These are phyloP conservation scores for Laupala kohalensis DNA, from an alignment of 1,140 invertebrate species.

Conservation along the genomic window DNA sequence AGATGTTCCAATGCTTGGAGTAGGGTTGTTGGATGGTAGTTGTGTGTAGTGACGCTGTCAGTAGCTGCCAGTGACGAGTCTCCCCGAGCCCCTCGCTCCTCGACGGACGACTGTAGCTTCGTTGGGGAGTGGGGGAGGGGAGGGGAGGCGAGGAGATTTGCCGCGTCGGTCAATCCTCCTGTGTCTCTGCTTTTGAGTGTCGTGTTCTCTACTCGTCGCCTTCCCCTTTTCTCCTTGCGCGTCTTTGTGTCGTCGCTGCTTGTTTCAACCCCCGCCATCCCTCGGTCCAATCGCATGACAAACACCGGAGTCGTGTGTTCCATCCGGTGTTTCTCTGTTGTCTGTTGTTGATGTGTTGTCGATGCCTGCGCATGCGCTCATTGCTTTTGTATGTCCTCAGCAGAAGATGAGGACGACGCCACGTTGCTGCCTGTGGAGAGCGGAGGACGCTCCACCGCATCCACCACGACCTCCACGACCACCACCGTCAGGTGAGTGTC, in stretches of 20 bases:
- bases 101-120: too few species aligned
- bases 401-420: not conserved
- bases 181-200: not conserved
- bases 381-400: not conserved
- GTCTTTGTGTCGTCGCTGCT: not conserved
- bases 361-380: not conserved
- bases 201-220: not conserved
- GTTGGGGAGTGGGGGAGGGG: too few species aligned
- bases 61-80: not conserved
- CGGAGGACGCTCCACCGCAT: too few species aligned
- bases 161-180: not conserved
- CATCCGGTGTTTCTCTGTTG: not conserved
- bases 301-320: too few species aligned
- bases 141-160: too few species aligned
- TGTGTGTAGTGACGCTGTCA: not conserved
- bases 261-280: too few species aligned
- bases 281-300: too few species aligned
- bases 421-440: not conserved
- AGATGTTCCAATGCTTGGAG: not conserved
- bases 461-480: not conserved
- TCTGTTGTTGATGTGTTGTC: too few species aligned
- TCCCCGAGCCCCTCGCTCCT: not conserved
- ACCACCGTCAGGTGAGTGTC: not conserved
- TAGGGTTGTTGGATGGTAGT: not conserved
- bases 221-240: not conserved